These are phyloP conservation scores for Triplophysa siluroides DNA, from an alignment of 2,113 vertebrate species.

Conservation along the genomic window DNA sequence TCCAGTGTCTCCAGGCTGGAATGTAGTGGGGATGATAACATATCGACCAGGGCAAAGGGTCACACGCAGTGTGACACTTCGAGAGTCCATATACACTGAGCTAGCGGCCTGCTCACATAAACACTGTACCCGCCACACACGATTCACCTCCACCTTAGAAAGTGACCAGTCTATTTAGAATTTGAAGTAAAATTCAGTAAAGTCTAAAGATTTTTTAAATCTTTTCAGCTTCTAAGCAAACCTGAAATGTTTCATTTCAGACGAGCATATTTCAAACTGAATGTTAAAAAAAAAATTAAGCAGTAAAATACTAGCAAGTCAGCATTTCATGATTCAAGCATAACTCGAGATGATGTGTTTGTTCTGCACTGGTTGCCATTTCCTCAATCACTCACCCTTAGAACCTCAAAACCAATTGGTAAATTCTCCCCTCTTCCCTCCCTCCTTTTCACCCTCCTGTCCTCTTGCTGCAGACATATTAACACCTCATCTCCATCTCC, in stretches of 20 bases:
- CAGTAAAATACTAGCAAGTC: background rate
- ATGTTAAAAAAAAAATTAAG: background rate
- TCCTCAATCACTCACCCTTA: conserved; percentile 67
- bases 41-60: conserved; percentile 70
- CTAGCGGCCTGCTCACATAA: conserved; percentile 74
- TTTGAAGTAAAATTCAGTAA: too few species aligned
- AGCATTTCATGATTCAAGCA: background rate
- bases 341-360: background rate
- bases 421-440: conserved; percentile 77
- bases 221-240: too few species aligned
- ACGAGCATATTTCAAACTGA: background rate
- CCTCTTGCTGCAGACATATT: conserved; percentile 81
- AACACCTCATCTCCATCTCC: conserved; percentile 73
- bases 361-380: background rate
- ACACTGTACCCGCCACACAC: conserved; percentile 72
- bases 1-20: conserved; percentile 70
- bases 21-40: conserved; percentile 78
- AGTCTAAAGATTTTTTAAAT: too few species aligned
- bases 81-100: conserved; percentile 81
- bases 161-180: background rate
- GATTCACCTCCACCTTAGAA: conserved; percentile 78
- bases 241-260: too few species aligned
- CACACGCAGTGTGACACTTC: conserved; percentile 73
- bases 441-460: conserved; percentile 71
- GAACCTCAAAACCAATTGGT: conserved; percentile 80